Evolutionary conservation across 2,888 invertebrate genomes (phyloP).

Genomic region (Empis stercorea): DNA sequence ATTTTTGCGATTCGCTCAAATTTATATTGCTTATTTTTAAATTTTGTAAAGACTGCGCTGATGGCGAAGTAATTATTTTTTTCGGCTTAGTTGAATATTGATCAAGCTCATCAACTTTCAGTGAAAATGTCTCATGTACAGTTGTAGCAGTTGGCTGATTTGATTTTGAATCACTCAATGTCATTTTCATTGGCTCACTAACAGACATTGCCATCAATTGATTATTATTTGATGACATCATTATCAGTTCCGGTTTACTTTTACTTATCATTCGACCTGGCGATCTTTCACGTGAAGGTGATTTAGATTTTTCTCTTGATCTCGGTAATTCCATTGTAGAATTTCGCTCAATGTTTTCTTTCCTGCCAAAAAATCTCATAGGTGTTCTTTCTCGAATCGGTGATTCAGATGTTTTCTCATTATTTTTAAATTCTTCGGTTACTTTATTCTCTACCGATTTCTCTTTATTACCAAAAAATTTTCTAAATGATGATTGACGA

Average conservation of each 20-base stretch:
- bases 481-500: too few relatives aligned
- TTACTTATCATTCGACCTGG: neutral
- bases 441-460: constrained; percentile 23
- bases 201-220: neutral
- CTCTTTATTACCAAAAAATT: constrained; percentile 18
- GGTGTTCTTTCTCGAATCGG: neutral
- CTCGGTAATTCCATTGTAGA: neutral
- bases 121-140: constrained; percentile 28
- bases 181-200: neutral
- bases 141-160: neutral
- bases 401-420: neutral
- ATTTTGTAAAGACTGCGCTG: constrained; percentile 15
- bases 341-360: neutral
- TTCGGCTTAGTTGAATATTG: constrained; percentile 25
- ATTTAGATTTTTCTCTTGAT: neutral
- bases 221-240: neutral
- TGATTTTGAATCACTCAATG: neutral
- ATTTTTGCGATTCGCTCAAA: neutral
- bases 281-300: neutral
- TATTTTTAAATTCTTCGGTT: constrained; percentile 21
- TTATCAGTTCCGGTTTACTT: neutral
- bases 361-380: neutral
- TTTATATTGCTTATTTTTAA: constrained; percentile 26
- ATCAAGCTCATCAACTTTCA: constrained; percentile 35
- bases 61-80: neutral